phyloP scores from a whole-genome alignment of 2,888 invertebrate genomes.

The Dasysyrphus albostriatus region DNA sequence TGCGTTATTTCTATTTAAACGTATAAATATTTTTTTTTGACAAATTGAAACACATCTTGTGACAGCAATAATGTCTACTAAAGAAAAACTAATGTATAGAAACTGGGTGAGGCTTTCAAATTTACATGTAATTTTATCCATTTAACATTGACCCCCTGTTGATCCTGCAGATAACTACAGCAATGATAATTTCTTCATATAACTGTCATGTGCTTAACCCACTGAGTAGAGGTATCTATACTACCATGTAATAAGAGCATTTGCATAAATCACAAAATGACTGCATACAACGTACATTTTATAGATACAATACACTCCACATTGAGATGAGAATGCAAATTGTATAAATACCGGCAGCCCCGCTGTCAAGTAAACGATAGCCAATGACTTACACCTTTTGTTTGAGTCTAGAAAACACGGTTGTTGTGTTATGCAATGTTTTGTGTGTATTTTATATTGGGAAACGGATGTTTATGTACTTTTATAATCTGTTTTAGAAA shows the following conservation, averaged over 20 bases:
- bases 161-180: slow-evolving; percentile 56
- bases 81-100: neutral
- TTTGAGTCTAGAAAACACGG: neutral
- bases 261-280: slow-evolving; percentile 71
- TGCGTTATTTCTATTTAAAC: no score
- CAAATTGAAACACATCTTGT: slow-evolving; percentile 2
- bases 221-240: slow-evolving; percentile 2
- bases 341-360: slow-evolving; percentile 64
- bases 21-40: neutral
- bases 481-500: neutral
- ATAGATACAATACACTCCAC: no score
- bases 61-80: slow-evolving; percentile 2
- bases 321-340: slow-evolving; percentile 61
- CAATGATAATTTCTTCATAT: slow-evolving; percentile 40
- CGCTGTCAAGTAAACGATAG: slow-evolving; percentile 62
- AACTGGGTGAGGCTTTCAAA: slow-evolving; percentile 50
- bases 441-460: neutral
- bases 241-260: slow-evolving; percentile 61
- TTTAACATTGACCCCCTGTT: slow-evolving; percentile 65
- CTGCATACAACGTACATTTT: neutral
- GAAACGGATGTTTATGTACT: neutral
- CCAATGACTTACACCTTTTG: slow-evolving; percentile 45
- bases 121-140: slow-evolving; percentile 38
- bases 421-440: neutral
- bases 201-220: slow-evolving; percentile 44